Evolutionary conservation across 1,140 invertebrate genomes (phyloP).

Genomic region (Drosophila prosaltans): DNA sequence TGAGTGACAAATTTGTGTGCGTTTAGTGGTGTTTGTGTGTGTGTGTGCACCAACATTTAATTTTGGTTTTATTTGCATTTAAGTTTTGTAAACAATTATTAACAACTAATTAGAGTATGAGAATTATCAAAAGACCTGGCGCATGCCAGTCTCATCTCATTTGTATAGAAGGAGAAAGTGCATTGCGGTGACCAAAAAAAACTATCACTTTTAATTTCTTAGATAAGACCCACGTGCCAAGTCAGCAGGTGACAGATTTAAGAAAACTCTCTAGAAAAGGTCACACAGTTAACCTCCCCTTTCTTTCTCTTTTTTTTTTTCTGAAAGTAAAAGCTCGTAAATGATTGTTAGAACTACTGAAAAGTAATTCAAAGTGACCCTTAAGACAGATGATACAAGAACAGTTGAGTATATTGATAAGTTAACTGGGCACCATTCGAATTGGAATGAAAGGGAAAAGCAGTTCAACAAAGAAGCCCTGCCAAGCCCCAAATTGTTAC

Average conservation of each 20-base stretch:
- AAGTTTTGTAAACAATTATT: slow-evolving; percentile 68
- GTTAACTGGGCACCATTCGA: no score
- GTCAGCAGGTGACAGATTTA: slow-evolving; percentile 18
- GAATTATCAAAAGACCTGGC: slow-evolving; percentile 28
- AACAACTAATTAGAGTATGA: slow-evolving; percentile 63
- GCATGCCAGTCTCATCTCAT: slow-evolving; percentile 22
- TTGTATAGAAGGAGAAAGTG: slow-evolving; percentile 65
- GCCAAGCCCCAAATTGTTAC: no score
- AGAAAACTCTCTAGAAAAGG: slow-evolving; percentile 35
- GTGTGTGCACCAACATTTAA: slow-evolving; percentile 12
- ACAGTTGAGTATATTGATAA: no score
- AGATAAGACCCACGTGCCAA: slow-evolving; percentile 39
- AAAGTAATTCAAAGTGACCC: neutral
- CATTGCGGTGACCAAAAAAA: slow-evolving; percentile 44
- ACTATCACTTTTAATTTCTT: slow-evolving; percentile 50
- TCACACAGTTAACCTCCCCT: neutral
- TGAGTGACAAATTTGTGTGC: slow-evolving; percentile 65
- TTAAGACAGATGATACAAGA: neutral
- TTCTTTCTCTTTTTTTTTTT: no score
- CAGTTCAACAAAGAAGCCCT: no score
- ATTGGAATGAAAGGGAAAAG: no score
- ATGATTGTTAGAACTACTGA: neutral
- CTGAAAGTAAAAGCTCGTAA: slow-evolving; percentile 9
- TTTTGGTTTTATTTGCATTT: slow-evolving; percentile 41
- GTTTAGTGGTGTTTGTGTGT: neutral